These are phyloP conservation scores for Lampropteryx suffumata DNA, from an alignment of 2,888 invertebrate species.

Conservation along the genomic window DNA sequence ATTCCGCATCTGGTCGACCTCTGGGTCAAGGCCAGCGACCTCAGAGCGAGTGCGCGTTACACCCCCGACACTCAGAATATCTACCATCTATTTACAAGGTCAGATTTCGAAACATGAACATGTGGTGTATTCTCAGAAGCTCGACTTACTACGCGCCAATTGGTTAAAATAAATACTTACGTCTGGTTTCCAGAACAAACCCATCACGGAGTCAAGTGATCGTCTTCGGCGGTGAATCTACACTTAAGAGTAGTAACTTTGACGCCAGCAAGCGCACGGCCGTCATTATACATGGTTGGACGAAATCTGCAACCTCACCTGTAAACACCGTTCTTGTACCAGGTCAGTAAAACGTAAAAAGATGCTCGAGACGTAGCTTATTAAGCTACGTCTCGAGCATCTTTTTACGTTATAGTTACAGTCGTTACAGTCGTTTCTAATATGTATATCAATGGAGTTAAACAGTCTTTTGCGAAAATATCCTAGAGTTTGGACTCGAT, in stretches of 20 bases:
- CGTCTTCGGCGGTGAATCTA: constrained; percentile 28
- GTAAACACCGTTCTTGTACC: constrained; percentile 37
- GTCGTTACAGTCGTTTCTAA: too few relatives aligned
- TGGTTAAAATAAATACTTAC: not conserved
- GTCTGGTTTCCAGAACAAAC: constrained; percentile 8
- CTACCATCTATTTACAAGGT: constrained; percentile 54
- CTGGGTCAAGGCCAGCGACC: constrained; percentile 48
- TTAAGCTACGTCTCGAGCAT: too few relatives aligned
- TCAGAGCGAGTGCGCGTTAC: constrained; percentile 34
- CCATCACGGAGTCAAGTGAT: constrained; percentile 48
- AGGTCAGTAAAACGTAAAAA: constrained; percentile 1
- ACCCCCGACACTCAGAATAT: constrained; percentile 39
- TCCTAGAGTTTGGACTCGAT: too few relatives aligned
- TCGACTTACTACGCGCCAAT: too few relatives aligned
- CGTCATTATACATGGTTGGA: constrained; percentile 53
- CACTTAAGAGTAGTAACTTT: constrained; percentile 42
- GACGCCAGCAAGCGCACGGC: constrained; percentile 40
- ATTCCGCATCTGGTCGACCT: constrained; percentile 37
- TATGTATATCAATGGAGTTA: too few relatives aligned
- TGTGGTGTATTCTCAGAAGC: too few relatives aligned
- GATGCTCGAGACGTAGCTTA: too few relatives aligned
- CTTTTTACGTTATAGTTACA: too few relatives aligned
- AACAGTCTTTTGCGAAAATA: too few relatives aligned
- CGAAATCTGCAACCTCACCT: constrained; percentile 35
- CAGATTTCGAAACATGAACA: too few relatives aligned